phyloP scores from a whole-genome alignment of 1,140 invertebrate genomes.

The Lethrus apterus region DNA sequence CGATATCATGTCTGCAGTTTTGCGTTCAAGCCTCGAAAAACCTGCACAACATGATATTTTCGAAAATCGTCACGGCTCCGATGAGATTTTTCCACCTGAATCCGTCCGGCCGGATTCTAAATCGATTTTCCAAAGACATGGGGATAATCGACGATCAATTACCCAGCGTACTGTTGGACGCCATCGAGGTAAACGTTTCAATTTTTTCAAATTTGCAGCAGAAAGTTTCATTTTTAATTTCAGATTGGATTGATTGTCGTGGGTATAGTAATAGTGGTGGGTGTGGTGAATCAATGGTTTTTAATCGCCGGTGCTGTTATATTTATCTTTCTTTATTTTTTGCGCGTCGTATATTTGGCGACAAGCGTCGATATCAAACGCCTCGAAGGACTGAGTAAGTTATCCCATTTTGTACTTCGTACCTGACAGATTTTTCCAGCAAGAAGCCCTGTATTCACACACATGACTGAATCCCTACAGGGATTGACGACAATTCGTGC shows the following conservation, averaged over 20 bases:
- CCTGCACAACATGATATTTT: constrained; percentile 60
- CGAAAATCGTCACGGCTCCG: constrained; percentile 46
- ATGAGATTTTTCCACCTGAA: constrained; percentile 53
- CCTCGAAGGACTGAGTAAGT: constrained; percentile 81
- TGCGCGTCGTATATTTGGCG: constrained; percentile 70
- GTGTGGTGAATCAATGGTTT: constrained; percentile 53
- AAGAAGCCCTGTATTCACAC: constrained; percentile 68
- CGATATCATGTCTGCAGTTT: constrained; percentile 11
- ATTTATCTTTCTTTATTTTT: constrained; percentile 50
- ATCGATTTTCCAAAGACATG: constrained; percentile 47
- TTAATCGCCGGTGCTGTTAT: constrained; percentile 52
- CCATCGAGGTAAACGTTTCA: constrained; percentile 4
- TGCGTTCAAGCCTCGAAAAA: constrained; percentile 46
- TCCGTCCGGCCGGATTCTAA: constrained; percentile 45
- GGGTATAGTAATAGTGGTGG: constrained; percentile 41
- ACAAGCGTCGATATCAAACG: constrained; percentile 81
- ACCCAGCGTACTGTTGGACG: constrained; percentile 15
- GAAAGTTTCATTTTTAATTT: constrained; percentile 5
- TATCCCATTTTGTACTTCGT: no score
- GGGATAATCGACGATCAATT: constrained; percentile 33
- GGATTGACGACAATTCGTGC: constrained; percentile 60
- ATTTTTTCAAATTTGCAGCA: background rate
- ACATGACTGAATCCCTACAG: constrained; percentile 44
- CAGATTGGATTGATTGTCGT: background rate
- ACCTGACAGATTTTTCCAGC: constrained; percentile 40